phyloP scores from a whole-genome alignment of 2,113 vertebrate species.

The Sphyrna mokarran region DNA sequence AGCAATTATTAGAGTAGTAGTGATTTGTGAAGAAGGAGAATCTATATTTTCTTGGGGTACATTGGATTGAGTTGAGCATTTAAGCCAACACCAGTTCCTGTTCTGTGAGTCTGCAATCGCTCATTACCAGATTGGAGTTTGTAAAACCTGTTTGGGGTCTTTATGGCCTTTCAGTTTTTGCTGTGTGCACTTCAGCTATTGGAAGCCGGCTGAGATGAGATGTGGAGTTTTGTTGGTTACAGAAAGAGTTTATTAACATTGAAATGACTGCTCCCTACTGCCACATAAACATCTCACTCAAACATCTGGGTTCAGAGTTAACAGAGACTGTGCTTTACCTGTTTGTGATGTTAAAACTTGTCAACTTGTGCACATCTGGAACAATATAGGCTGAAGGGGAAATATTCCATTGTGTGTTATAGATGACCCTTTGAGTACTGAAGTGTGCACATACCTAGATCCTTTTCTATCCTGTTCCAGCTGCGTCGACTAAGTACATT shows the following conservation, averaged over 20 bases:
- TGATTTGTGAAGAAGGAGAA: background rate
- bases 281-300: background rate
- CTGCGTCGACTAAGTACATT: slow-evolving; percentile 5
- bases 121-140: background rate
- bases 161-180: background rate
- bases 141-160: background rate
- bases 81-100: background rate
- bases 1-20: background rate
- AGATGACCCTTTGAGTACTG: slow-evolving; percentile 14
- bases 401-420: slow-evolving; percentile 2
- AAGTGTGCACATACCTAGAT: background rate
- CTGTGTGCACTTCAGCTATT: background rate
- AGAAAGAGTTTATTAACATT: background rate
- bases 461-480: background rate
- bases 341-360: slow-evolving; percentile 5
- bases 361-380: background rate
- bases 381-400: background rate
- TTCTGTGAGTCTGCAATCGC: background rate
- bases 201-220: background rate
- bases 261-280: background rate
- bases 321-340: slow-evolving; percentile 3
- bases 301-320: slow-evolving; percentile 22
- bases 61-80: background rate
- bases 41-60: background rate
- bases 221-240: background rate